Evolutionary conservation across 2,888 invertebrate genomes (phyloP), one percentile per base, ranked within the genome.

Genomic region (Clivina fossor): DNA sequence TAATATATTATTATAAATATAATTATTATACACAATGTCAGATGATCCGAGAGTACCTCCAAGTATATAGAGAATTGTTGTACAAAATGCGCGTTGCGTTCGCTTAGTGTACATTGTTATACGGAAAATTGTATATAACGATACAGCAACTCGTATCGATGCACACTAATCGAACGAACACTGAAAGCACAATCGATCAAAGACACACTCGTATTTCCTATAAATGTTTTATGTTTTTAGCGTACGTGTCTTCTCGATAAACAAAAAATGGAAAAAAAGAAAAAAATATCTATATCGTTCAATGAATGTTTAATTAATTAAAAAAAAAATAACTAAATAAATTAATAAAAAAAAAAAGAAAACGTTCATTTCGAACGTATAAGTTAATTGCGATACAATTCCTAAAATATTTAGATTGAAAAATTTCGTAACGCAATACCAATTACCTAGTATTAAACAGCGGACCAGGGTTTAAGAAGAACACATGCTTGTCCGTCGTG

Each of bases 381-480:
- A 18, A 48, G 35, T 38, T 30, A 40, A 38, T 46, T 18, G 46
- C 19, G 46, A 33, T 44, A 35, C 48, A 22, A 37, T 40, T 49
- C 40, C 38, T 40, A 48, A 35, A 37, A 16, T 35, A 22, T 35
- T 38, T 40, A 53, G 35, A 53, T 19, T 37, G 44, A 44, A 20
- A 53, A 40, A 50, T 53, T 53, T 53, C 53, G 44, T 53, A 53
- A 44, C 35, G 53, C 53, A 53, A 53, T 53, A 53, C 19, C 41
- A 44, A 53, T 33, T n/a, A 16, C 33, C 16, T 67, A 69, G 69
- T 67, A 62, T 64, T 67, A 65, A 69, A 68, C 67, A 68, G 68
- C 69, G 71, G 71, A 72, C 72, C 72, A 72, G 71, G 71, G 72
- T 71, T 53, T 37, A 44, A 22, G 22, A 18, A 41, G 8, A 26